phyloP scores from a whole-genome alignment of 2,888 invertebrate species.

The Melinopterus prodromus region DNA sequence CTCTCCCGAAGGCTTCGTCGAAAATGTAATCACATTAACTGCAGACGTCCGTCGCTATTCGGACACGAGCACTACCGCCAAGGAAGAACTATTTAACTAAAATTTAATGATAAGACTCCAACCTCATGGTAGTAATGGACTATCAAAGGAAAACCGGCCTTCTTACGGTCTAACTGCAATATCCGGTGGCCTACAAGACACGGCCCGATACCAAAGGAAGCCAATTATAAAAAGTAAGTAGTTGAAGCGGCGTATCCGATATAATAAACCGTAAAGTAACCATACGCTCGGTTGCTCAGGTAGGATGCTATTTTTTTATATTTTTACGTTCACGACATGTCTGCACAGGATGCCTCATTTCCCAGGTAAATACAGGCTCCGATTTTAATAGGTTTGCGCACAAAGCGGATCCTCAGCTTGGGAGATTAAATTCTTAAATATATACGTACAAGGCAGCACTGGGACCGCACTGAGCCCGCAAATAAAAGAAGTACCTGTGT shows the following conservation, averaged over 20 bases:
- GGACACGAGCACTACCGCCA: background rate
- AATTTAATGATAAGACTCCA: constrained; percentile 17
- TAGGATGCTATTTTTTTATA: background rate
- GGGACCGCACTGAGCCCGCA: background rate
- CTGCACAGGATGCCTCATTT: background rate
- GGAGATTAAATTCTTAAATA: background rate
- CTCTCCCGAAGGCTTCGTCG: background rate
- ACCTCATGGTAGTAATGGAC: background rate
- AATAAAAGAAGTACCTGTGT: background rate
- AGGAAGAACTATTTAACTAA: constrained; percentile 17
- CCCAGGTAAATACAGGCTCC: background rate
- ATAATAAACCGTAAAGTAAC: background rate
- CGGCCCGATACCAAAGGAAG: background rate
- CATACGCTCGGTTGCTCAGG: background rate
- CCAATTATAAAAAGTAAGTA: constrained; percentile 6
- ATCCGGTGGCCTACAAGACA: background rate
- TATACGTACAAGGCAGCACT: background rate
- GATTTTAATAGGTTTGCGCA: background rate
- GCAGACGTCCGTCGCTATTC: background rate
- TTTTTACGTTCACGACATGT: background rate
- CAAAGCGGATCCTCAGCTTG: background rate
- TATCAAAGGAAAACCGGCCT: constrained; percentile 21
- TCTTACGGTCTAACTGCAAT: constrained; percentile 13
- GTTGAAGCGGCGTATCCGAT: background rate
- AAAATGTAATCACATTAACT: constrained; percentile 10